phyloP scores from a whole-genome alignment of 2,113 vertebrate genomes.

The Crotalus helleri region DNA sequence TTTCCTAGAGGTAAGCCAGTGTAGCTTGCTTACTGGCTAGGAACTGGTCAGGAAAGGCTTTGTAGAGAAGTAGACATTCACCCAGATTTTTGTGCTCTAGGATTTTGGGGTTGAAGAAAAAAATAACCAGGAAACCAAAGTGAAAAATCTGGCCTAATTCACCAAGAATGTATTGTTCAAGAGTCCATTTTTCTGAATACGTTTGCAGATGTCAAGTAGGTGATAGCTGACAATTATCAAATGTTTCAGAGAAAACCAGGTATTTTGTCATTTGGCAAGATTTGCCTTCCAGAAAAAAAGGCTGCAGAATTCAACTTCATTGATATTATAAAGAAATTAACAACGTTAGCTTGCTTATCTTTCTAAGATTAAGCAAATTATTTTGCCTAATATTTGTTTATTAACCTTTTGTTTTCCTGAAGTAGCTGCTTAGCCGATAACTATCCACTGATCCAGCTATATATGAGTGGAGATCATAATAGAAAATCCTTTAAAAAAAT shows the following conservation, averaged over 20 bases:
- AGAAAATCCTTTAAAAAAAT: neutral
- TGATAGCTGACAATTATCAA: neutral
- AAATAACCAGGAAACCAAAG: neutral
- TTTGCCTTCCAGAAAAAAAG: neutral
- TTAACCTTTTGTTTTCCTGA: neutral
- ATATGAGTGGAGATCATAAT: neutral
- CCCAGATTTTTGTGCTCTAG: neutral
- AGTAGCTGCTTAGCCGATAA: neutral
- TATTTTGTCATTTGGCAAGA: neutral
- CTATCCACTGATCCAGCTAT: neutral
- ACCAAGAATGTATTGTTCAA: neutral
- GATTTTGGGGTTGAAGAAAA: neutral
- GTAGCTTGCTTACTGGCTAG: neutral
- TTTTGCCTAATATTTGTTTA: neutral
- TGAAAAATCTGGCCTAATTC: neutral
- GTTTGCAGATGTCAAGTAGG: neutral
- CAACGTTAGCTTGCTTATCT: neutral
- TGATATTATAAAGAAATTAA: neutral
- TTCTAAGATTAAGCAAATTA: neutral
- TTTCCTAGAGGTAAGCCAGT: neutral
- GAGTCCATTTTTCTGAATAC: neutral
- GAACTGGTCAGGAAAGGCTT: neutral
- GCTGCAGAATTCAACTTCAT: neutral
- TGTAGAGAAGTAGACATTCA: neutral
- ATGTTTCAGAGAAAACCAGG: neutral